These are phyloP conservation scores for Melospiza melodia DNA, from an alignment of 2,113 vertebrate genomes.

Conservation along the genomic window DNA sequence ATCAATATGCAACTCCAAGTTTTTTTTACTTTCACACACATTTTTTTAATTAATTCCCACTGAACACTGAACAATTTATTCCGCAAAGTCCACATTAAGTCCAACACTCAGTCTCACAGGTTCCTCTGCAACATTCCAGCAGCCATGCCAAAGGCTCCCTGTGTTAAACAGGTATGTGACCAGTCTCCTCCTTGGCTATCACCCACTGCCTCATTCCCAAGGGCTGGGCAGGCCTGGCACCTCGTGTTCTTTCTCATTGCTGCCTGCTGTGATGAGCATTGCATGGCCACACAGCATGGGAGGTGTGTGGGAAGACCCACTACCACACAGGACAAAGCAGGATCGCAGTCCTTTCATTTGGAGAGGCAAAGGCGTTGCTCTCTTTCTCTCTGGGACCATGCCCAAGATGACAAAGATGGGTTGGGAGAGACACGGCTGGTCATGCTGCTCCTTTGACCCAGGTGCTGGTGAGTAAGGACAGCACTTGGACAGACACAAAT, in stretches of 20 bases:
- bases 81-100: not conserved
- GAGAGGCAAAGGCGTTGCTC: not conserved
- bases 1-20: not conserved
- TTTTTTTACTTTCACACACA: not conserved
- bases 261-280: not conserved
- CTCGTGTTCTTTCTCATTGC: accelerated
- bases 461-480: not conserved
- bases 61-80: not conserved
- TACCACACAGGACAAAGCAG: not conserved
- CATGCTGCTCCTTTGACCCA: not conserved
- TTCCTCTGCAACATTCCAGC: not conserved
- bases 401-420: not conserved
- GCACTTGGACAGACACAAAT: not conserved
- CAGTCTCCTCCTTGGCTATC: not conserved
- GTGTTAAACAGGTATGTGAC: not conserved
- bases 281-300: accelerated
- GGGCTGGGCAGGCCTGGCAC: not conserved
- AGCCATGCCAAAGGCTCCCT: not conserved
- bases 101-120: not conserved
- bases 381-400: not conserved
- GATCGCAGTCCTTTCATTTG: accelerated
- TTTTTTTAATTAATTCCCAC: not conserved
- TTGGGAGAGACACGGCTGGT: not conserved
- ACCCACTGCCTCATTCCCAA: not conserved
- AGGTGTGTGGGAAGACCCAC: not conserved